Evolutionary conservation across 2,888 invertebrate genomes (phyloP).

Genomic region (Syrphus vitripennis): DNA sequence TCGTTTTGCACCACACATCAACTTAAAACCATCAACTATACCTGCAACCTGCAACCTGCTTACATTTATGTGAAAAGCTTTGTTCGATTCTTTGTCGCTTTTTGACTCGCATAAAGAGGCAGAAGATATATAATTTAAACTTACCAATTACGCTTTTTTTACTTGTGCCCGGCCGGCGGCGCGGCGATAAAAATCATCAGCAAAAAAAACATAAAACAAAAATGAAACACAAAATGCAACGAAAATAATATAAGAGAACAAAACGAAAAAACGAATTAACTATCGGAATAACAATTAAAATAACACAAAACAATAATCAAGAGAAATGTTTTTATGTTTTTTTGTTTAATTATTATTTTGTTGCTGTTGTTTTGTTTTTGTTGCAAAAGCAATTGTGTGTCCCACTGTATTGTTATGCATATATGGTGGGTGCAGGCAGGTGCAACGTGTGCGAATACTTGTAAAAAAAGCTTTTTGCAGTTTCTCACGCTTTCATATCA

Average conservation of each 20-base stretch:
- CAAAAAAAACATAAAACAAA: neutral
- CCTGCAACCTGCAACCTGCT: neutral
- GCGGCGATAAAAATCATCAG: conserved; percentile 63
- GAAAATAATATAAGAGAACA: neutral
- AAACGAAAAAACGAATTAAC: conserved; percentile 15
- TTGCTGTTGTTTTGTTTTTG: conserved; percentile 1
- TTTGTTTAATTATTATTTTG: conserved; percentile 6
- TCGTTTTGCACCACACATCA: conserved; percentile 16
- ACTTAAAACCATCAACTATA: neutral
- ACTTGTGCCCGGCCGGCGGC: conserved; percentile 10
- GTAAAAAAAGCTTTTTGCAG: conserved; percentile 30
- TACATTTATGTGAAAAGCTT: conserved; percentile 31
- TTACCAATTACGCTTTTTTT: conserved; percentile 59
- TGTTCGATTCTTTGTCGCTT: conserved; percentile 28
- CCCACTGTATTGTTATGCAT: neutral
- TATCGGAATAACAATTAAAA: conserved; percentile 63
- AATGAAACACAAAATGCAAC: conserved; percentile 9
- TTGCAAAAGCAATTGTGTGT: conserved; percentile 4
- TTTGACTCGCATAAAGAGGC: conserved; percentile 37
- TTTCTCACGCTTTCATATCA: conserved; percentile 63
- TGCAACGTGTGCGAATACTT: conserved; percentile 42
- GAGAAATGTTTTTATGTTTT: conserved; percentile 29
- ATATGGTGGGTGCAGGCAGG: conserved; percentile 28
- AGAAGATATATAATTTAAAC: conserved; percentile 65
- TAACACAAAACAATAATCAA: conserved; percentile 54